Base-by-base conservation (phyloP, 2,113 vertebrate species). In the Phylloscopus whistleri region DNA sequence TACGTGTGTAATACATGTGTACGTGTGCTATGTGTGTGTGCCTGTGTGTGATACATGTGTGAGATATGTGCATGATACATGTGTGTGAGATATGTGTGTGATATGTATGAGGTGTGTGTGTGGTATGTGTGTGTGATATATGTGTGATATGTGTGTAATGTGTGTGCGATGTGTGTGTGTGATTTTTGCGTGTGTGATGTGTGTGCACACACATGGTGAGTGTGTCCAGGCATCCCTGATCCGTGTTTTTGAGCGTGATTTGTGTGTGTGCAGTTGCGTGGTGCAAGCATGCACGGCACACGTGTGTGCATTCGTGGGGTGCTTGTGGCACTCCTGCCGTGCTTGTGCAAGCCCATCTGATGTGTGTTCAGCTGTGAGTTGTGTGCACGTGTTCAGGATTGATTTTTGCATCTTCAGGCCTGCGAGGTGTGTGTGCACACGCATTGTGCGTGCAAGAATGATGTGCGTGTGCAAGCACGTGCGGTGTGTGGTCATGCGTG, bases 191-290 rank as follows among this genome's bases (percentile, higher is more conserved):
- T 30, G 39, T 43, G 48, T 27, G 31, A 44, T 43, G 7, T 22
- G 21, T 46, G 39, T 46, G n/a, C 41, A 28, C 39, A 11, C 13
- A 1, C 33, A 16, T 1, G 20, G 16, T 10, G 13, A 39, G 15
- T 6, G 16, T 24, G 28, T 27, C 20, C 27, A 17, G 2, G 11
- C 41, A 11, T 22, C 35, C 43, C 52, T 8, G 48, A 5, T 9
- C 14, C 2, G 1, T 39, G 39, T 20, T 51, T 37, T 14, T 0
- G 0, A 33, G 39, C 2, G 6, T 55, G 59, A 23, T 16, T 19
- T 16, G 3, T 16, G 51, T 3, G 23, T 44, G 48, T 64, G 24
- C 67, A 35, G 8, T 24, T 0, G 2, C 2, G 11, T 55, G 49
- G 1, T 46, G 18, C 19, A 14, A 48, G 11, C 55, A 30, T 1